Evolutionary conservation across 2,113 vertebrate genomes (phyloP).

Genomic region (Prolemur simus): DNA sequence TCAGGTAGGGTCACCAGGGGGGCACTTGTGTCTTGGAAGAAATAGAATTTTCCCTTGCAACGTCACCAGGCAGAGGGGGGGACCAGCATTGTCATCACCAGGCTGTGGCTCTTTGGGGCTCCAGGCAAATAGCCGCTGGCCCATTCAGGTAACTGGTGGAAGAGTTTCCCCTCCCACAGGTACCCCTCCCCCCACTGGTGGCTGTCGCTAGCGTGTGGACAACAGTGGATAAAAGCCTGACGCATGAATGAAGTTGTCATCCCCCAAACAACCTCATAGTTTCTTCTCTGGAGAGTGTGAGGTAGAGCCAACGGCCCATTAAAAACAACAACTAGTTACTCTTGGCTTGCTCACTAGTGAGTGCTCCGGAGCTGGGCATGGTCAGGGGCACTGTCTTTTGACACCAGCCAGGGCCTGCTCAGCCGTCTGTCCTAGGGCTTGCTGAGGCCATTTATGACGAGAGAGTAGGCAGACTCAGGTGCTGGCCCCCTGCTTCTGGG

Average conservation of each 20-base stretch:
- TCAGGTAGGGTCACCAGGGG: not conserved
- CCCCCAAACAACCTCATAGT: not conserved
- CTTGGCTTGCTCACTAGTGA: not conserved
- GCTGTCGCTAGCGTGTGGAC: not conserved
- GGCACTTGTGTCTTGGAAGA: not conserved
- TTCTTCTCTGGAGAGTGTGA: not conserved
- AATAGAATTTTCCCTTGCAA: not conserved
- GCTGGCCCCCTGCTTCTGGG: not conserved
- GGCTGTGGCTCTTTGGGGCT: accelerated
- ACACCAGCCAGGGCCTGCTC: not conserved
- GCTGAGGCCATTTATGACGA: not conserved
- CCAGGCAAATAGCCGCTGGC: not conserved
- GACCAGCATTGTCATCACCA: accelerated
- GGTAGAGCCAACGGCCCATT: not conserved
- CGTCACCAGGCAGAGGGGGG: not conserved
- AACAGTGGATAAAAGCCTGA: not conserved
- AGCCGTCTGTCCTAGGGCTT: not conserved
- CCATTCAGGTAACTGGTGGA: not conserved
- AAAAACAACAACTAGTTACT: not conserved
- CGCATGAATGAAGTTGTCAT: not conserved
- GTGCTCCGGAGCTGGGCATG: not conserved
- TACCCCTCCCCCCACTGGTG: not conserved
- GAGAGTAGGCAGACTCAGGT: not conserved
- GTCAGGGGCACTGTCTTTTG: accelerated
- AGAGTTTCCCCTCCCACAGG: not conserved